Conservation (phyloP, 2,888 invertebrate species). For the Rotaria sp. region DNA sequence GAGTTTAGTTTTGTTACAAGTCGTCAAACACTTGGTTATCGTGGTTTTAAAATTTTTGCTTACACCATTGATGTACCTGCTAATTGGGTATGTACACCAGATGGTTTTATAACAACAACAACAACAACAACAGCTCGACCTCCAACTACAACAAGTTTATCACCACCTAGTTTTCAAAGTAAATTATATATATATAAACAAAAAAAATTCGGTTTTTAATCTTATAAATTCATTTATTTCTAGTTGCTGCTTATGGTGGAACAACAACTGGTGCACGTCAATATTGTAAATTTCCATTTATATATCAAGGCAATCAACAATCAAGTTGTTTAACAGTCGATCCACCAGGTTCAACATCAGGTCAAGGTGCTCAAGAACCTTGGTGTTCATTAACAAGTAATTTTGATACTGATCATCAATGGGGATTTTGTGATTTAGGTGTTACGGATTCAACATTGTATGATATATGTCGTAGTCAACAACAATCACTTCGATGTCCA, state of each 20-base stretch:
- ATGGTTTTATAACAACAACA: not conserved
- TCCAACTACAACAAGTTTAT: not conserved
- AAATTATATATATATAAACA: not conserved
- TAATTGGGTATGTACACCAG: not conserved
- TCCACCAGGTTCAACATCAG: not conserved
- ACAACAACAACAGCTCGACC: not conserved
- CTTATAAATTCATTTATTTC: not conserved
- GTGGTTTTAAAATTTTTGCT: slow-evolving; percentile 9
- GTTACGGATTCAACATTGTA: slow-evolving; percentile 31
- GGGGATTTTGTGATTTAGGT: slow-evolving; percentile 32
- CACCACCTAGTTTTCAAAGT: not conserved
- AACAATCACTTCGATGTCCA: slow-evolving; percentile 27
- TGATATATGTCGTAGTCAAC: slow-evolving; percentile 31
- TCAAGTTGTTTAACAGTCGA: not conserved
- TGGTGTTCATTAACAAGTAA: slow-evolving; percentile 40
- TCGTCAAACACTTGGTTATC: slow-evolving; percentile 8
- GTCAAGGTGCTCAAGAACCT: not conserved
- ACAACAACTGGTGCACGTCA: slow-evolving; percentile 28
- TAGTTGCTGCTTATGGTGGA: slow-evolving; percentile 36
- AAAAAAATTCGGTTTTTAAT: too few relatives aligned
- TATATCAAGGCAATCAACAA: slow-evolving; percentile 31
- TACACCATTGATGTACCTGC: not conserved
- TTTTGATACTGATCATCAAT: slow-evolving; percentile 35
- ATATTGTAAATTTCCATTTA: slow-evolving; percentile 37
- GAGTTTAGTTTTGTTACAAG: not conserved